These are phyloP conservation scores for Cynaeus angustus DNA, from an alignment of 2,888 invertebrate genomes.

Conservation along the genomic window DNA sequence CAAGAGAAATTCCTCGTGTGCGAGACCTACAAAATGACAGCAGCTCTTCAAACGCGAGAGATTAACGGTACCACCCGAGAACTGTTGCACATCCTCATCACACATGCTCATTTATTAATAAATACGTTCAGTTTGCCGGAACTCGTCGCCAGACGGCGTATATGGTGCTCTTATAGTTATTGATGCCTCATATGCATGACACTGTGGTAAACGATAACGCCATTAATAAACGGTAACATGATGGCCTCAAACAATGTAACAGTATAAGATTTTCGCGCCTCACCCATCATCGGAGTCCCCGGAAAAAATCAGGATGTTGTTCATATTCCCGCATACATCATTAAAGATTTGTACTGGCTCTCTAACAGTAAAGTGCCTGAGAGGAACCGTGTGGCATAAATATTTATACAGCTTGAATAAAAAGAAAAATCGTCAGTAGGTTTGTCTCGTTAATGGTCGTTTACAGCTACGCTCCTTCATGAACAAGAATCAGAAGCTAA, in stretches of 20 bases:
- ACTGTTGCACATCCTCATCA: conserved; percentile 45
- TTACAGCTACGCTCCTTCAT: background rate
- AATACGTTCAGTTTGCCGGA: conserved; percentile 18
- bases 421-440: background rate
- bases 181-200: conserved; percentile 32
- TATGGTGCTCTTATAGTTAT: conserved; percentile 21
- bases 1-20: conserved; percentile 8
- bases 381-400: conserved; percentile 5
- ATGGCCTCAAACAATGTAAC: conserved; percentile 33
- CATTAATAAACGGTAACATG: conserved; percentile 42
- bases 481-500: too few relatives aligned
- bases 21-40: conserved; percentile 10
- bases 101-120: conserved; percentile 38
- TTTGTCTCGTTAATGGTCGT: conserved; percentile 1
- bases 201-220: conserved; percentile 19
- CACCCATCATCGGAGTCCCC: conserved; percentile 37
- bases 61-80: conserved; percentile 35
- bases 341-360: conserved; percentile 4
- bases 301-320: conserved; percentile 3
- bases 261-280: conserved; percentile 36
- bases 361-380: conserved; percentile 8
- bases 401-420: conserved; percentile 5
- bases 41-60: conserved; percentile 26
- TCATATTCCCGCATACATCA: conserved; percentile 8
- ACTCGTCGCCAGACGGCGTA: conserved; percentile 15